phyloP scores from a whole-genome alignment of 2,888 invertebrate species.

The Epinotia ramella region DNA sequence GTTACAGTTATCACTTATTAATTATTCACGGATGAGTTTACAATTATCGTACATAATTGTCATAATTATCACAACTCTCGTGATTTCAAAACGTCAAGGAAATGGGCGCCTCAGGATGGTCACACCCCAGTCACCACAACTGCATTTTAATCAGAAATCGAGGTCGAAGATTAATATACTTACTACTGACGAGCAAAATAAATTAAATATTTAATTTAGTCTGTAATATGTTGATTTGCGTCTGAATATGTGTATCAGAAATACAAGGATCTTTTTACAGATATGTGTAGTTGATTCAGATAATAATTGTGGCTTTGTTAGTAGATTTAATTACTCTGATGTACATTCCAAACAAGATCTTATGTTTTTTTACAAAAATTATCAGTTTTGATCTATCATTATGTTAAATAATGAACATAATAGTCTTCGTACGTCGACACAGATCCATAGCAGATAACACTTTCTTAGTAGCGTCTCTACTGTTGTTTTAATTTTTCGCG shows the following conservation, averaged over 20 bases:
- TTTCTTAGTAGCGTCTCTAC: not conserved
- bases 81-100: slow-evolving; percentile 43
- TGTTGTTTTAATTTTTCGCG: not conserved
- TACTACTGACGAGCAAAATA: not conserved
- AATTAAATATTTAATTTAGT: not conserved
- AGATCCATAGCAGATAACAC: not conserved
- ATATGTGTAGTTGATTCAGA: not conserved
- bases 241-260: not conserved
- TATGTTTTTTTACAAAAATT: not conserved
- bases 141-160: not conserved
- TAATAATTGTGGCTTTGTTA: not conserved
- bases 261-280: too few species aligned
- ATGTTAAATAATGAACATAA: too few species aligned
- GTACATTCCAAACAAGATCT: not conserved
- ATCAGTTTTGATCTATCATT: not conserved
- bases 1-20: slow-evolving; percentile 2
- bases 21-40: slow-evolving; percentile 17
- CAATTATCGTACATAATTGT: slow-evolving; percentile 34
- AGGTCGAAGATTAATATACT: not conserved
- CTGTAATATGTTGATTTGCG: not conserved
- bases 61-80: slow-evolving; percentile 53
- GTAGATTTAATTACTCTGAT: not conserved
- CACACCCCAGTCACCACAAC: not conserved
- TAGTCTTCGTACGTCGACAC: too few species aligned
- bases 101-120: not conserved